Conservation (phyloP, 2,888 invertebrate genomes). For the Tinea semifulvella region DNA sequence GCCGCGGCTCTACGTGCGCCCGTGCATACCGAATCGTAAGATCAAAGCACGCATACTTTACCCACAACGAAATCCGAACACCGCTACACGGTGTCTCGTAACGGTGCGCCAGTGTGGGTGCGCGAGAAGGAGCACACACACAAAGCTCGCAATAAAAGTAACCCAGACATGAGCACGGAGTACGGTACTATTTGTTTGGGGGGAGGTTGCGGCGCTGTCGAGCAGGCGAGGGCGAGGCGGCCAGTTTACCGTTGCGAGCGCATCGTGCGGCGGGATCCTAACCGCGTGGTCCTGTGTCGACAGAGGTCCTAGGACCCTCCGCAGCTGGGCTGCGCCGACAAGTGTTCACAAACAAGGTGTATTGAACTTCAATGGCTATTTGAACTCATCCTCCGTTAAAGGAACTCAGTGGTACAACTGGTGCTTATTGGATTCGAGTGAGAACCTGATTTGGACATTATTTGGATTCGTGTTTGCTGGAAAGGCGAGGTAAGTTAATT, state of each 20-base stretch:
- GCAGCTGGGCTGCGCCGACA: not conserved
- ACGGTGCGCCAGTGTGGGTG: constrained; percentile 25
- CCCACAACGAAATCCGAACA: constrained; percentile 28
- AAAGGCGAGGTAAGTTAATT: constrained; percentile 5
- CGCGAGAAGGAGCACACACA: constrained; percentile 23
- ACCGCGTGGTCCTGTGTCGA: constrained; percentile 10
- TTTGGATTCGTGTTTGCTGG: constrained; percentile 23
- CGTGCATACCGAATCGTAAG: constrained; percentile 66
- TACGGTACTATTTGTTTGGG: constrained; percentile 66
- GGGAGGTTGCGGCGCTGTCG: constrained; percentile 37
- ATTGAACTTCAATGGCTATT: constrained; percentile 8
- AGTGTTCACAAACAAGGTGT: constrained; percentile 7
- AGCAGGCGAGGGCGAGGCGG: constrained; percentile 56
- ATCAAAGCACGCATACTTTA: constrained; percentile 66
- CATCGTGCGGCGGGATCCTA: constrained; percentile 57
- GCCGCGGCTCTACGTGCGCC: constrained; percentile 33
- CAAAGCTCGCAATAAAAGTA: constrained; percentile 46
- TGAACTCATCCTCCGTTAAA: constrained; percentile 11
- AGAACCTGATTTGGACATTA: constrained; percentile 39
- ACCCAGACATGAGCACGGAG: constrained; percentile 58
- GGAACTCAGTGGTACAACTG: constrained; percentile 45
- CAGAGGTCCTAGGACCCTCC: not conserved
- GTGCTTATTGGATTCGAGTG: constrained; percentile 60
- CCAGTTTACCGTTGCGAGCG: constrained; percentile 67
- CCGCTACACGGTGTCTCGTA: constrained; percentile 11